These are phyloP conservation scores for Odobenus rosmarus DNA, from an alignment of 2,113 vertebrate genomes.

Conservation along the genomic window DNA sequence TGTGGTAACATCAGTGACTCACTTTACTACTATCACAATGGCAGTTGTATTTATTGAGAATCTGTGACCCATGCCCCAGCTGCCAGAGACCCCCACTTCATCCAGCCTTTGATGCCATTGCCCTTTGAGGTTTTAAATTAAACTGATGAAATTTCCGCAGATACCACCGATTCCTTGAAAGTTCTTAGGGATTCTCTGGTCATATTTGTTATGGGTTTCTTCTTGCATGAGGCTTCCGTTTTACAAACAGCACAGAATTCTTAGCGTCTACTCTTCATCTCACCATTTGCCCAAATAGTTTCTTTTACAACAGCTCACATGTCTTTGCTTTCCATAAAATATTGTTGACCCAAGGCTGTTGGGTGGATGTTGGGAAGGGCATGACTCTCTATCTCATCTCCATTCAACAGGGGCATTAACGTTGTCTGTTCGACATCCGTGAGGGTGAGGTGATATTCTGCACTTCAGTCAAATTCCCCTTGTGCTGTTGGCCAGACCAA, in stretches of 20 bases:
- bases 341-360: neutral
- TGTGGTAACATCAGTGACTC: neutral
- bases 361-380: neutral
- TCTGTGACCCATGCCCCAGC: neutral
- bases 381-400: neutral
- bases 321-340: neutral
- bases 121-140: neutral
- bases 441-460: neutral
- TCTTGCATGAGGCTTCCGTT: rapidly evolving
- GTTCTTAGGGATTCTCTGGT: neutral
- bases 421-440: rapidly evolving
- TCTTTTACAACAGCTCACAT: neutral
- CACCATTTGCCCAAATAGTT: neutral
- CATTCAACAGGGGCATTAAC: neutral
- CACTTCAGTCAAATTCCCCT: neutral
- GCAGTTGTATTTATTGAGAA: neutral
- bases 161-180: neutral
- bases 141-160: neutral
- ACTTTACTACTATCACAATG: neutral
- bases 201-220: neutral
- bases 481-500: neutral
- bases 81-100: neutral
- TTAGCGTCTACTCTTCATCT: neutral
- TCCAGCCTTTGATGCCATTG: neutral
- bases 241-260: neutral